These are phyloP conservation scores for Heteromurus nitidus DNA, from an alignment of 2,888 invertebrate genomes.

Conservation along the genomic window DNA sequence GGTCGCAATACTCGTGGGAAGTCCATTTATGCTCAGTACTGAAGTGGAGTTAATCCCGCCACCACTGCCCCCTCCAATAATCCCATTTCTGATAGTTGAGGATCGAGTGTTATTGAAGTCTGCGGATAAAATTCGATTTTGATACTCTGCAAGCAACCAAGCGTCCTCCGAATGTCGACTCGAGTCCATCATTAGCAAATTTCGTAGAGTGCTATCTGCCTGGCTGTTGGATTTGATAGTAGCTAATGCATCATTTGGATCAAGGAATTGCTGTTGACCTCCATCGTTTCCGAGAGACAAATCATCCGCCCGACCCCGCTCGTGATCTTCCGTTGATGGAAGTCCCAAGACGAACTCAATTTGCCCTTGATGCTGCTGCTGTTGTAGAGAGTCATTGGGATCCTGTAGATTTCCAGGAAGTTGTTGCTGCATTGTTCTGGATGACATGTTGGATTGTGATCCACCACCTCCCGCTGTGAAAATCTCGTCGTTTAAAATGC, in stretches of 20 bases:
- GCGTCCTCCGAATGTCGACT: slow-evolving; percentile 68
- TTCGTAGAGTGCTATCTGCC: slow-evolving; percentile 70
- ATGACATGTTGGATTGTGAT: background rate
- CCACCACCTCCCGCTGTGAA: slow-evolving; percentile 42
- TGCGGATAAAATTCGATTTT: slow-evolving; percentile 44
- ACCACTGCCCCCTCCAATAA: slow-evolving; percentile 29
- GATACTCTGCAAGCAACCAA: slow-evolving; percentile 68
- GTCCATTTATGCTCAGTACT: slow-evolving; percentile 38
- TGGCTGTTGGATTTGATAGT: slow-evolving; percentile 63
- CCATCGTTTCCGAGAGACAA: slow-evolving; percentile 62
- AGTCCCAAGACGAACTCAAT: slow-evolving; percentile 71
- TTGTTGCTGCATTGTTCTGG: slow-evolving; percentile 24
- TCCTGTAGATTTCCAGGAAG: slow-evolving; percentile 56
- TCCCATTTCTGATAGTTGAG: slow-evolving; percentile 35
- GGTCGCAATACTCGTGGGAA: slow-evolving; percentile 22
- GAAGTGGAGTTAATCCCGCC: slow-evolving; percentile 24
- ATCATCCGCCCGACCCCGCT: slow-evolving; percentile 57
- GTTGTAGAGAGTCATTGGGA: slow-evolving; percentile 55
- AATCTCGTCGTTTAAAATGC: slow-evolving; percentile 71
- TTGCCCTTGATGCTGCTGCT: slow-evolving; percentile 64
- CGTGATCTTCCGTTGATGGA: slow-evolving; percentile 28
- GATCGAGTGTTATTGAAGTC: slow-evolving; percentile 11
- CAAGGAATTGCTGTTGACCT: slow-evolving; percentile 66
- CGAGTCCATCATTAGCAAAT: slow-evolving; percentile 72
- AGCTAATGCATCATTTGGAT: slow-evolving; percentile 66